Base-by-base conservation (phyloP, 2,797 vertebrate species). In the Hafferia zeledoni region DNA sequence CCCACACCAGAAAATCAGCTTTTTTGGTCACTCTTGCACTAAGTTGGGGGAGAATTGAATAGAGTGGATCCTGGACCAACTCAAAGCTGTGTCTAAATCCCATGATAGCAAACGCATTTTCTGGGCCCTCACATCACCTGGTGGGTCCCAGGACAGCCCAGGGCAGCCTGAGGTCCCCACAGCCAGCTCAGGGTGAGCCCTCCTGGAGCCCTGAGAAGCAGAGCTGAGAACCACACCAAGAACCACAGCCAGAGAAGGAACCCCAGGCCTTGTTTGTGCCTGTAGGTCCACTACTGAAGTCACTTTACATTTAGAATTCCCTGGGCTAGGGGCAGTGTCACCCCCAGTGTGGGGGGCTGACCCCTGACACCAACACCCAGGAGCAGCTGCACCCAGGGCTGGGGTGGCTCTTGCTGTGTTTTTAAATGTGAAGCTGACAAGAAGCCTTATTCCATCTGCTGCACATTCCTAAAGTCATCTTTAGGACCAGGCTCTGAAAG, bases 371-470 rank as follows among this genome's bases (percentile, higher is more conserved):
- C 53, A 22, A 20, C 24, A n/a, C 39, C 39, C 60, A 43, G 28
- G 10, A 63, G 61, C 41, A 44, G 11, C 24, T 59, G 86, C 63
- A 67, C 50, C 30, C 70, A 75, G 68, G 56, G 44, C 82, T 68
- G 85, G 69, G 55, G 52, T 9, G 47, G 24, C 83, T 70, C 9
- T 0, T 31, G 74, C 63, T 59, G 52, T 31, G 60, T 31, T 86
- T 81, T 84, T 22, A 63, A 77, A 88, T 53, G 25, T 75, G 28
- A 89, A 90, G 76, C 46, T 80, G 78, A 79, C 85, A 88, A 93
- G 67, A 31, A 93, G 87, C 82, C 92, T 91, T 78, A 74, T 90
- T 90, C 95, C 68, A 76, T 49, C 30, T 77, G 1, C 88, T 89
- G 50, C 65, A 59, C 64, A 55, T 78, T 92, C 55, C 46, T 69